Percentiles rank a stretch among this genome's conserved stretches.
These are phyloP conservation scores for Enteromius unitaeniatus DNA, from an alignment of 2,797 vertebrate species.

Conservation along the genomic window DNA sequence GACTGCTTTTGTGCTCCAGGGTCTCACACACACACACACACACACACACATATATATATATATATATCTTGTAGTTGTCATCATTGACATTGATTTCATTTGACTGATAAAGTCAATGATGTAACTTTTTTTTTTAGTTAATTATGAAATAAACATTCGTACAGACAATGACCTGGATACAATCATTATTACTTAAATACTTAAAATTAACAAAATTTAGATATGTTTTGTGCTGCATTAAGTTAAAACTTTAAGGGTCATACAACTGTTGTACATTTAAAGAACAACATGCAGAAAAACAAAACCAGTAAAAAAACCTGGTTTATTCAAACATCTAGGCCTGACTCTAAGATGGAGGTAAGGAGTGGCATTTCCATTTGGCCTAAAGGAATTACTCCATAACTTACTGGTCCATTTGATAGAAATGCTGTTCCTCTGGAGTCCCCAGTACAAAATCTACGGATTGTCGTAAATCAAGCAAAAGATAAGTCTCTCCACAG, in stretches of 20 bases:
- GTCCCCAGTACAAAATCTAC: conserved; percentile 73
- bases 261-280: background rate
- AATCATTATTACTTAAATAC: background rate
- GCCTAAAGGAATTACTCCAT: conserved; percentile 68
- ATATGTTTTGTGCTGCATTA: background rate
- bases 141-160: background rate
- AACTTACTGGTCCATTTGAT: conserved; percentile 77
- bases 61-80: background rate
- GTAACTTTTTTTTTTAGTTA: background rate
- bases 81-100: background rate
- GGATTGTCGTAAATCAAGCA: conserved; percentile 86
- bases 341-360: conserved; percentile 26
- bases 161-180: background rate
- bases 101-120: no score
- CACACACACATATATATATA: background rate
- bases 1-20: no score
- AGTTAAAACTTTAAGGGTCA: background rate
- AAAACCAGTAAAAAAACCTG: background rate
- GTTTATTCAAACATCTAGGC: background rate
- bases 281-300: background rate
- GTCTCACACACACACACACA: no score
- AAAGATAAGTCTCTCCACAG: conserved; percentile 89
- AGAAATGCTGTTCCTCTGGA: conserved; percentile 70
- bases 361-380: conserved; percentile 52
- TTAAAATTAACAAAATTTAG: rapidly evolving